Evolutionary conservation across 2,888 invertebrate genomes (phyloP).

Genomic region (Hipparchia sbordonii): DNA sequence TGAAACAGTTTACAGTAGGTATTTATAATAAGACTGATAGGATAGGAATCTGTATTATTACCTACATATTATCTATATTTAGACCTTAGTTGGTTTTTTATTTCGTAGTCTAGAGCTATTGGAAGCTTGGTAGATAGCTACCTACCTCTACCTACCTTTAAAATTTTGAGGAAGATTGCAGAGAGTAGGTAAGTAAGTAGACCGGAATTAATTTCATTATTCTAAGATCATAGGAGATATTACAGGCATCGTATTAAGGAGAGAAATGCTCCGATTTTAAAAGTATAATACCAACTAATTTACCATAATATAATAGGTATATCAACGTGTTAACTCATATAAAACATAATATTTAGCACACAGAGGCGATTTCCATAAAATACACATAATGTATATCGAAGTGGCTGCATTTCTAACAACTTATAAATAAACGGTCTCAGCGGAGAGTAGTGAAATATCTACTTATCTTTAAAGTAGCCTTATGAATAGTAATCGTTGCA

Average conservation of each 20-base stretch:
- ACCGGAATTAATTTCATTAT: neutral
- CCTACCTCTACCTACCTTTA: too few relatives aligned
- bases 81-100: too few relatives aligned
- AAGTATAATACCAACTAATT: constrained; percentile 1
- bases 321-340: constrained; percentile 9
- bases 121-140: too few relatives aligned
- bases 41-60: too few relatives aligned
- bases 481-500: constrained; percentile 37
- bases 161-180: too few relatives aligned
- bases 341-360: constrained; percentile 17
- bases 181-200: neutral
- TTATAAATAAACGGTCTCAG: constrained; percentile 22
- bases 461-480: constrained; percentile 17
- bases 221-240: neutral
- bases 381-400: constrained; percentile 1
- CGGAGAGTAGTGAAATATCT: constrained; percentile 5
- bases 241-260: neutral
- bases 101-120: too few relatives aligned
- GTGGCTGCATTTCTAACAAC: constrained; percentile 8
- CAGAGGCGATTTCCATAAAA: constrained; percentile 18
- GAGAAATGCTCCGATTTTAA: neutral
- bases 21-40: too few relatives aligned
- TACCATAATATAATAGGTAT: neutral
- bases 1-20: too few relatives aligned
- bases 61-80: too few relatives aligned